phyloP scores from a whole-genome alignment of 2,888 invertebrate genomes.

The Chrysolina haemoptera region DNA sequence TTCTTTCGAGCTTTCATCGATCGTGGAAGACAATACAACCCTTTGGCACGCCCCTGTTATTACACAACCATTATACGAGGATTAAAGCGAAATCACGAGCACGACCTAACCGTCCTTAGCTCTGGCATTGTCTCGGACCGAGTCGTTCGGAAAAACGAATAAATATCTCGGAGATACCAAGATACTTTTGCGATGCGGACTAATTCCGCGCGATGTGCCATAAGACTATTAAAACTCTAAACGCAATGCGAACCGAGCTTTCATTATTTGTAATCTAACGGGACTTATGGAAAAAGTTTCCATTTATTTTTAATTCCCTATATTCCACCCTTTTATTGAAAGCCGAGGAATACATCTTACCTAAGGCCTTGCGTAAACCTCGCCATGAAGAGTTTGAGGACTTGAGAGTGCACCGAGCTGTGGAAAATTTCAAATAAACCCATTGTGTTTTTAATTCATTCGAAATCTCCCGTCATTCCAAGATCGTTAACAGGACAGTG shows the following conservation, averaged over 20 bases:
- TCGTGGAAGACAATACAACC: background rate
- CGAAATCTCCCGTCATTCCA: background rate
- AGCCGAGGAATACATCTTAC: constrained; percentile 63
- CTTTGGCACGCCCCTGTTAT: constrained; percentile 49
- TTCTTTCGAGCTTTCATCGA: background rate
- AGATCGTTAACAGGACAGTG: background rate
- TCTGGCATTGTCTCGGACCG: constrained; percentile 70
- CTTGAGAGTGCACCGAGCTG: constrained; percentile 58
- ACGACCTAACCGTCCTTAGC: constrained; percentile 63
- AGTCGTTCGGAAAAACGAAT: constrained; percentile 71
- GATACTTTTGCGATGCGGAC: constrained; percentile 64
- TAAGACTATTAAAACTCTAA: constrained; percentile 71
- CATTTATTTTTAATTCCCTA: constrained; percentile 71
- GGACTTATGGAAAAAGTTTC: constrained; percentile 71
- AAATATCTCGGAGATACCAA: constrained; percentile 67
- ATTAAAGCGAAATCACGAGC: constrained; percentile 71
- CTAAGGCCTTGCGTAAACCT: constrained; percentile 59
- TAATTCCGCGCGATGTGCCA: constrained; percentile 69
- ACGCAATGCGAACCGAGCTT: constrained; percentile 69
- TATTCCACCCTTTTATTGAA: constrained; percentile 70
- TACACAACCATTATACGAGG: constrained; percentile 72
- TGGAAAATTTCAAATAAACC: constrained; percentile 47
- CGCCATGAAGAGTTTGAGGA: constrained; percentile 57
- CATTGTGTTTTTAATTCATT: constrained; percentile 34
- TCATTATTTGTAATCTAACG: constrained; percentile 71